These are phyloP conservation scores for Dipodomys stephensi DNA, from an alignment of 2,113 vertebrate genomes.

Conservation along the genomic window DNA sequence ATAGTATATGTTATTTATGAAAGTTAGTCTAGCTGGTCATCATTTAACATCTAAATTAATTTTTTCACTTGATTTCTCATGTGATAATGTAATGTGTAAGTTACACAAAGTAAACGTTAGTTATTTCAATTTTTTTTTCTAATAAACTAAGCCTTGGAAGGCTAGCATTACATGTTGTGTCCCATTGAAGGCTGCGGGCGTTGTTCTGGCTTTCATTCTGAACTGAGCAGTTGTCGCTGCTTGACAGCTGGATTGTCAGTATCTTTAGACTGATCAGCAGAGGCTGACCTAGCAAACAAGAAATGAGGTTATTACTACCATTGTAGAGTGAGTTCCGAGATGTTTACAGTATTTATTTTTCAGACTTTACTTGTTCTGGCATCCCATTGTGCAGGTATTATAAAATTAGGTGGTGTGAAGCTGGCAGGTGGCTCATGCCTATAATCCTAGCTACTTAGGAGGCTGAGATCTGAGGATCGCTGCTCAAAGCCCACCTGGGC, in stretches of 20 bases:
- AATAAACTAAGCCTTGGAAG: neutral
- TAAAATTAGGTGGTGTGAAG: neutral
- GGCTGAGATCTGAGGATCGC: no score
- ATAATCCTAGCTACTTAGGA: no score
- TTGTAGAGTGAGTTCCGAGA: neutral
- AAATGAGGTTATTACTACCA: neutral
- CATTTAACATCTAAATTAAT: constrained; percentile 13
- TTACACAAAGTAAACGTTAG: neutral
- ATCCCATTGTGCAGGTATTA: neutral
- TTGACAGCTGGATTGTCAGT: constrained; percentile 75
- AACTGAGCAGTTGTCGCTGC: constrained; percentile 62
- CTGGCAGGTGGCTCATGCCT: no score
- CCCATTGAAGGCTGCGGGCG: neutral
- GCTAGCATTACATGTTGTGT: neutral
- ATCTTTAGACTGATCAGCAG: constrained; percentile 76
- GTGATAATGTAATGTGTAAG: neutral
- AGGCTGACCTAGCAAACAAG: constrained; percentile 46
- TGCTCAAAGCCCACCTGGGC: no score
- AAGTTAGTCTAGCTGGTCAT: neutral
- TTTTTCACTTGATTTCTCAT: neutral
- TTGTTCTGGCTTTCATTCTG: constrained; percentile 64
- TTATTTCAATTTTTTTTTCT: no score
- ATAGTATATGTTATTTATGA: neutral
- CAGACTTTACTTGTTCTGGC: neutral
- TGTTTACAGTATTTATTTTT: constrained; percentile 16